A percentile compares a stretch with the other conserved stretches of the same genome.
phyloP scores from a whole-genome alignment of 2,113 vertebrate genomes.

The Solea solea region DNA sequence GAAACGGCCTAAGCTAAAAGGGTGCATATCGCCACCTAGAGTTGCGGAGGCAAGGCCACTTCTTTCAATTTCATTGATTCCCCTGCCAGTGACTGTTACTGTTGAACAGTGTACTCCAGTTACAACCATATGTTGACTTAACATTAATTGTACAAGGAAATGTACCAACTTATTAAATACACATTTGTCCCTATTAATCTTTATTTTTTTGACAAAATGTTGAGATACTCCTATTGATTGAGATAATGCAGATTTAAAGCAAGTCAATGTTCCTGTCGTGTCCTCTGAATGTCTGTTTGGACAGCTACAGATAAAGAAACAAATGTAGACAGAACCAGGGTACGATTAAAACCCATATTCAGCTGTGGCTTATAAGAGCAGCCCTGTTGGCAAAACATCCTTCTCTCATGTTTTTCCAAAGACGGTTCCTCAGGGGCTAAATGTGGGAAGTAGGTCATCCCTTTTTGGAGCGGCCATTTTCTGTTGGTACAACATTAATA shows the following conservation, averaged over 20 bases:
- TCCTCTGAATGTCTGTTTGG: constrained; percentile 2
- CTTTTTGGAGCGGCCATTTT: constrained; percentile 76
- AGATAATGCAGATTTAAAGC: not conserved
- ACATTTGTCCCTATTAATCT: too few relatives aligned
- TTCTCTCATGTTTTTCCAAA: constrained; percentile 73
- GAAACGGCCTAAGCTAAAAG: too few relatives aligned
- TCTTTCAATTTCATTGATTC: too few relatives aligned
- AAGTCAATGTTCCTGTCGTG: not conserved
- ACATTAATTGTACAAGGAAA: too few relatives aligned
- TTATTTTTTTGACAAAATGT: too few relatives aligned
- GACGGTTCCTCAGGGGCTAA: constrained; percentile 74
- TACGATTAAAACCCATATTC: constrained; percentile 65
- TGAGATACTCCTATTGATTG: too few relatives aligned
- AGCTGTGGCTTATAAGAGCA: constrained; percentile 57
- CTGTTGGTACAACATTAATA: constrained; percentile 79
- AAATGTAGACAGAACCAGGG: constrained; percentile 26
- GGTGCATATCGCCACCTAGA: too few relatives aligned
- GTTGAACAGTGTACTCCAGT: too few relatives aligned
- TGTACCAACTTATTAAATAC: too few relatives aligned
- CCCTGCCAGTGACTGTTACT: too few relatives aligned
- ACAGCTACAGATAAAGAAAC: constrained; percentile 1
- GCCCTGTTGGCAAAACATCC: constrained; percentile 71
- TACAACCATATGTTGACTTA: too few relatives aligned
- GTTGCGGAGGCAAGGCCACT: too few relatives aligned
- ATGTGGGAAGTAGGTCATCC: constrained; percentile 81